Base-by-base conservation (phyloP, 1,140 invertebrate genomes). In the Drosophila subpulchrella region DNA sequence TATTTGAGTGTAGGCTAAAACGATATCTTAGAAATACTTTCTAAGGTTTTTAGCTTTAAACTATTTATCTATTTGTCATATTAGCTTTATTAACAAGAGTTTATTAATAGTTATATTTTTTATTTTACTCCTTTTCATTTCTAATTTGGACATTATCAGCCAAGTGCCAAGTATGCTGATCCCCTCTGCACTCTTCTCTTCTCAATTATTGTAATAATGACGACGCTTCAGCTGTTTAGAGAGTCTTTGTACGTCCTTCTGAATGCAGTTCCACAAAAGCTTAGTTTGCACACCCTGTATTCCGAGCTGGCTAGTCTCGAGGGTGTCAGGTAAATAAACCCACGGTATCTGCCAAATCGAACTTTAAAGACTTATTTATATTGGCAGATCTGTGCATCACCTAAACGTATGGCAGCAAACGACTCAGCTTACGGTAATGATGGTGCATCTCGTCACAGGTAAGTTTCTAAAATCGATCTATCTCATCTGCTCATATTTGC, bases 181-280 rank as follows among this genome's bases (percentile, higher is more conserved):
- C 97, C 97, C 10, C 95, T 98, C 75, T 98, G 97, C 93, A 98
- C 97, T 42, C 95, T 98, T 77, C 84, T 98, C 46, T 98, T 98
- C 94, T 97, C 97, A 20, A 91, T 97, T 12, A 93, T 98, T 71
- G 97, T 98, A 30, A 94, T 98, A 70, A 93, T 95, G 79, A 97
- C 97, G 20, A 98, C 97, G 0, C 92, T 96, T 56, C 94, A 93
- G 54, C 95, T 98, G 24, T 94, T 97, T 34, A 93, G 94, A 36
- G 97, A 98, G 91, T 95, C 96, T 3, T 78, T 97, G 8, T 92
- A 93, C 58, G 95, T 98, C 66, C 93, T 98, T 24, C 94, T 98
- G 94, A 97, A 98, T 93, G 96, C 95, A 68, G 95, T 95, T 78
- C 97, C 96, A 4, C 83, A 84, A 6, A 92, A 93, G 60, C 92